Evolutionary conservation across 1,140 invertebrate genomes (phyloP).

Genomic region (Lepidurus arcticus): DNA sequence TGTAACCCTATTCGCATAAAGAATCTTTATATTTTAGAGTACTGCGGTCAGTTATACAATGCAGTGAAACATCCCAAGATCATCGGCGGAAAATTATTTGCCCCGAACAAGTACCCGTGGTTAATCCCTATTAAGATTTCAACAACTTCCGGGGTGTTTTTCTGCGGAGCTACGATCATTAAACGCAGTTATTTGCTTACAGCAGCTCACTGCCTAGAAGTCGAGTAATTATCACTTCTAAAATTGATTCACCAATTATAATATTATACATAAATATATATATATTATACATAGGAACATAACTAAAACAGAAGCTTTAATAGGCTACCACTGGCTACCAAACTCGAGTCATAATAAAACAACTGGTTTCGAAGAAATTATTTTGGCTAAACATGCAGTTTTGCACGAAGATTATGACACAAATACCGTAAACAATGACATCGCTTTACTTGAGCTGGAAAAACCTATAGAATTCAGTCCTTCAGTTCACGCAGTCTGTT

Average conservation of each 20-base stretch:
- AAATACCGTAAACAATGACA: background rate
- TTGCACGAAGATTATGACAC: background rate
- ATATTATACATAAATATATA: background rate
- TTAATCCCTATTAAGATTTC: slow-evolving; percentile 10
- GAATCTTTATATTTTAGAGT: background rate
- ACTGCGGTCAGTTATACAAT: background rate
- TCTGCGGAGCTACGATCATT: background rate
- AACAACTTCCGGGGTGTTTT: background rate
- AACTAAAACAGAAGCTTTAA: background rate
- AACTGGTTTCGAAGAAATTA: background rate
- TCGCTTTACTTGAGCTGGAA: background rate
- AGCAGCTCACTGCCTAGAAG: slow-evolving; percentile 10
- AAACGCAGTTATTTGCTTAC: background rate
- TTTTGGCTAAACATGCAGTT: background rate
- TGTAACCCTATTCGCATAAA: background rate
- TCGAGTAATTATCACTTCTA: background rate
- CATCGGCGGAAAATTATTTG: background rate
- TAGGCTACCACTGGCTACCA: background rate
- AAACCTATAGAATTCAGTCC: background rate
- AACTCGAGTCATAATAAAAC: background rate
- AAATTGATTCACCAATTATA: background rate
- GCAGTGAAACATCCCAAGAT: background rate
- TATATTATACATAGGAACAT: background rate
- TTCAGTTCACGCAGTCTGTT: background rate
- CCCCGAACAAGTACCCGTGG: background rate